These are phyloP conservation scores for Drosophila percnosoma DNA, from an alignment of 2,888 invertebrate genomes.

Conservation along the genomic window DNA sequence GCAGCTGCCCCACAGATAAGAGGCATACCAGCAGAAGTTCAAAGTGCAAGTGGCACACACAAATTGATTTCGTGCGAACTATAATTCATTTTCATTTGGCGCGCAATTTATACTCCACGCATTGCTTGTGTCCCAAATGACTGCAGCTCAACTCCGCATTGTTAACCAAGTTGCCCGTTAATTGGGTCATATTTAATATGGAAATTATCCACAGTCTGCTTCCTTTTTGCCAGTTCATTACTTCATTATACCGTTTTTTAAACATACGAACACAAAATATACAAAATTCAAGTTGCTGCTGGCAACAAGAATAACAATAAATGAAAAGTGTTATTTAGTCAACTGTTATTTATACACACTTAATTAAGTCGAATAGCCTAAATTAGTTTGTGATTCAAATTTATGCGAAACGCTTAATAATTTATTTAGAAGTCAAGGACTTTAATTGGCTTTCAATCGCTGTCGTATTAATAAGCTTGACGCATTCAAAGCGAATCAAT, in stretches of 20 bases:
- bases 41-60: slow-evolving; percentile 25
- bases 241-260: background rate
- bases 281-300: background rate
- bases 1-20: background rate
- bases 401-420: slow-evolving; percentile 9
- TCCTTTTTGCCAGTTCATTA: background rate
- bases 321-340: background rate
- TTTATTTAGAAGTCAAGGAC: slow-evolving; percentile 18
- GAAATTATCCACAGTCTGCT: background rate
- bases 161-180: background rate
- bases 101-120: slow-evolving; percentile 30
- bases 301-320: background rate
- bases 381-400: slow-evolving; percentile 27
- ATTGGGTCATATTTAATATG: background rate
- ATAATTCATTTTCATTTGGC: slow-evolving; percentile 55
- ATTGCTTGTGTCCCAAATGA: slow-evolving; percentile 4
- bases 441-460: slow-evolving; percentile 47
- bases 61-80: slow-evolving; percentile 69
- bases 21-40: background rate
- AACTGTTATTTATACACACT: slow-evolving; percentile 4
- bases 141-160: background rate
- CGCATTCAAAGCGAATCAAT: slow-evolving; percentile 21
- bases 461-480: slow-evolving; percentile 33
- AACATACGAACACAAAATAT: background rate
- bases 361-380: slow-evolving; percentile 3